phyloP scores from a whole-genome alignment of 1,140 invertebrate genomes.

The Heliconius nattereri region DNA sequence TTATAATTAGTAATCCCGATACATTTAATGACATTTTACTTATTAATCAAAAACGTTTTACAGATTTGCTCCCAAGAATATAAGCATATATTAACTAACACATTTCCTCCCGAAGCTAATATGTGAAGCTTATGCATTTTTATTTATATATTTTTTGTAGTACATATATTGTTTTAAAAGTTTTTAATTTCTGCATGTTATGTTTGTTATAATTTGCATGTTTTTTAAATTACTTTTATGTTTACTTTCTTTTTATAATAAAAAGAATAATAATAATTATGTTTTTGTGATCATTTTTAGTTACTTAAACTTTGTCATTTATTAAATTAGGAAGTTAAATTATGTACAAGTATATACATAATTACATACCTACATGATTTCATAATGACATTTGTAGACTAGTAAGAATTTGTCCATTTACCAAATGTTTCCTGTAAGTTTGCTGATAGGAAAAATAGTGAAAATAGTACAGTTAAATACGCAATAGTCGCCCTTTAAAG shows the following conservation, averaged over 20 bases:
- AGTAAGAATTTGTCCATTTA: too few species aligned
- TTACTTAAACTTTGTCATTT: too few species aligned
- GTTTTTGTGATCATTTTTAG: neutral
- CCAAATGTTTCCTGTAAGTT: too few species aligned
- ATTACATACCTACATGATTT: too few species aligned
- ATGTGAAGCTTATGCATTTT: constrained; percentile 8
- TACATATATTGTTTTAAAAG: constrained; percentile 3
- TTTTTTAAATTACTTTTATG: constrained; percentile 21
- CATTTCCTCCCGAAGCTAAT: neutral
- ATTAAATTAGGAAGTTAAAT: too few species aligned
- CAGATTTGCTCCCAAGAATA: constrained; percentile 80
- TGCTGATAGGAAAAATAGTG: too few species aligned
- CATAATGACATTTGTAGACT: too few species aligned
- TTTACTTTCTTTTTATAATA: constrained; percentile 16
- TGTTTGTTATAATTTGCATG: constrained; percentile 37
- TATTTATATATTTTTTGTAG: constrained; percentile 10
- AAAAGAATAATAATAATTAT: neutral
- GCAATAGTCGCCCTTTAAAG: too few species aligned
- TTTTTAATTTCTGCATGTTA: constrained; percentile 25
- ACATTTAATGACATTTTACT: constrained; percentile 20
- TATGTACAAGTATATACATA: too few species aligned
- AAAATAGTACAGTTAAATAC: too few species aligned
- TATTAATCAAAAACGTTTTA: constrained; percentile 47
- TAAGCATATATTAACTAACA: constrained; percentile 73
- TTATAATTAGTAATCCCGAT: neutral